phyloP scores from a whole-genome alignment of 2,113 vertebrate species.

The Proteles cristata region DNA sequence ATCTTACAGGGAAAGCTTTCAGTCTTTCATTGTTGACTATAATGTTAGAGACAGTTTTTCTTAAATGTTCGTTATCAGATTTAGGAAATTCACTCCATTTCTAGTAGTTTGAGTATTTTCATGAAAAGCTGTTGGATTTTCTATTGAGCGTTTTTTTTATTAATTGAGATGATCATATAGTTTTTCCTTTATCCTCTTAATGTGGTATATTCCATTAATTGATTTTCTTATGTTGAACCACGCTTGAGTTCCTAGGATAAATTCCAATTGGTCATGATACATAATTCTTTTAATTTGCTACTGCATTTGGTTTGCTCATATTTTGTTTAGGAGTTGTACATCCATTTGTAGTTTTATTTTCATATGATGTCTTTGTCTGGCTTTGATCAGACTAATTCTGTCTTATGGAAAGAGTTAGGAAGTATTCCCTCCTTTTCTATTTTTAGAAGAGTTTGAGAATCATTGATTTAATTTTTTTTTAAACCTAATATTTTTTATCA shows the following conservation, averaged over 20 bases:
- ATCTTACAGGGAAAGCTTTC: not conserved
- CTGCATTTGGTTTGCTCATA: not conserved
- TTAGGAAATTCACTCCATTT: not conserved
- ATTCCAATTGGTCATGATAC: not conserved
- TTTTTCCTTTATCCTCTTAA: not conserved
- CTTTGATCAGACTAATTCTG: not conserved
- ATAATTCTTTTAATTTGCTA: not conserved
- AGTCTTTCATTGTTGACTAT: not conserved
- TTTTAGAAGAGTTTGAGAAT: not conserved
- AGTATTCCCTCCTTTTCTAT: not conserved
- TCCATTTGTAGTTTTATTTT: not conserved
- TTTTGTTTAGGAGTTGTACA: not conserved
- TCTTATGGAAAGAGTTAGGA: not conserved
- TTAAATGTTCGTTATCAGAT: not conserved
- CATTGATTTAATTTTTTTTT: not conserved
- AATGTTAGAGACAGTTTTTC: not conserved
- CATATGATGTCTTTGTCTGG: not conserved
- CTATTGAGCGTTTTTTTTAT: not conserved
- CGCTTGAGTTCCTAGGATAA: not conserved
- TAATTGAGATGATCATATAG: not conserved
- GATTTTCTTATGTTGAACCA: not conserved
- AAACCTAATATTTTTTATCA: not conserved
- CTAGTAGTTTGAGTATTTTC: not conserved
- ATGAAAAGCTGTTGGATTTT: not conserved
- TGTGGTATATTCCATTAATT: not conserved